Percentiles rank a stretch among this genome's conserved stretches.
phyloP scores from a whole-genome alignment of 2,888 invertebrate genomes.

The Lumbricus terrestris region DNA sequence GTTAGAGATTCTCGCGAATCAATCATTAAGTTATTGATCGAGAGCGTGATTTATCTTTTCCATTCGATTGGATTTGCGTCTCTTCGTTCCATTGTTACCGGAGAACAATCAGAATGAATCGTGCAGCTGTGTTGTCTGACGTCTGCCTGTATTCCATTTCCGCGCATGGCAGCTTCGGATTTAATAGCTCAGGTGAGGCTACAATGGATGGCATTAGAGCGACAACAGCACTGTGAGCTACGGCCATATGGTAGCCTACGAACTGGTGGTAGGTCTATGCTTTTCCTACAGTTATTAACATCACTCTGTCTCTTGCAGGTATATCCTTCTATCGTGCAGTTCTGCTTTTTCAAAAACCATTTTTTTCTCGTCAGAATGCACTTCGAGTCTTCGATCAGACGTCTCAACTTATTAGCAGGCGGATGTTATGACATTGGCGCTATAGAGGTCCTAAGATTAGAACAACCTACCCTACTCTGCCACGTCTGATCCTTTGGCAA shows the following conservation, averaged over 20 bases:
- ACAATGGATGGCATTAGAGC: not conserved
- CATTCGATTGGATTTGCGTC: not conserved
- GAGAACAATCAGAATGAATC: not conserved
- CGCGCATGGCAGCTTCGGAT: not conserved
- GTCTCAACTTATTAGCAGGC: no score
- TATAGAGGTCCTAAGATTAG: no score
- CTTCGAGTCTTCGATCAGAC: no score
- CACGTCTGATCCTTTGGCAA: no score
- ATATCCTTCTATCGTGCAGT: no score
- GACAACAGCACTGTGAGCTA: not conserved
- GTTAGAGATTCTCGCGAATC: not conserved
- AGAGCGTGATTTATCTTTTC: not conserved
- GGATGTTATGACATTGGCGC: no score
- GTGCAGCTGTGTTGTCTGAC: not conserved
- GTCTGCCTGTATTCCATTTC: not conserved
- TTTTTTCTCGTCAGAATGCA: no score
- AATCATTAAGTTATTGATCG: not conserved
- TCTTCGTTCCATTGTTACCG: not conserved
- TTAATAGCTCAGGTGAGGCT: not conserved
- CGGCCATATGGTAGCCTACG: not conserved
- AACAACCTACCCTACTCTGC: no score
- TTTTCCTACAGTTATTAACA: no score
- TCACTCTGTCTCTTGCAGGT: no score
- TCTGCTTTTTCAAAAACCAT: no score
- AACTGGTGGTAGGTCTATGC: not conserved